phyloP scores from a whole-genome alignment of 1,140 invertebrate genomes.

The Philotrypesis tridentata region DNA sequence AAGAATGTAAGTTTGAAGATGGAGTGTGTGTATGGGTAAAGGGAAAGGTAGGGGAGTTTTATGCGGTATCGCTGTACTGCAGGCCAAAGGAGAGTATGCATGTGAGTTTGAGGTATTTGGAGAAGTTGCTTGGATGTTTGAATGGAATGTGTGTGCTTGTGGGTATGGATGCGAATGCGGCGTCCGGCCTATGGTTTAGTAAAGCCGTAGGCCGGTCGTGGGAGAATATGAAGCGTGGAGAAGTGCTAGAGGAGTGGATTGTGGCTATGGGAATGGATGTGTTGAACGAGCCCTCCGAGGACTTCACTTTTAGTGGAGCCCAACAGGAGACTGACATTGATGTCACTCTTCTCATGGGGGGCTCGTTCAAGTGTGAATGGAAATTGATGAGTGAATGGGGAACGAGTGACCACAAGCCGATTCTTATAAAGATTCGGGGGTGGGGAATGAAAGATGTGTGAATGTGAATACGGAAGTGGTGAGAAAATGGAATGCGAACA shows the following conservation, averaged over 20 bases:
- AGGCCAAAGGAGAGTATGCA: constrained; percentile 8
- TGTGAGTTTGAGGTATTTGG: constrained; percentile 23
- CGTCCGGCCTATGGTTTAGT: constrained; percentile 48
- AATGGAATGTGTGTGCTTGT: constrained; percentile 20
- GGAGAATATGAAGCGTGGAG: neutral
- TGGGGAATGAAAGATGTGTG: neutral
- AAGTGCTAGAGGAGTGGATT: neutral
- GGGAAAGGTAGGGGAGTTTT: constrained; percentile 33
- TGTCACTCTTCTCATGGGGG: constrained; percentile 19
- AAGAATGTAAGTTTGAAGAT: constrained; percentile 47
- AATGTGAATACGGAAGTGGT: neutral
- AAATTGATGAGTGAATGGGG: neutral
- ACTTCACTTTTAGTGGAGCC: constrained; percentile 42
- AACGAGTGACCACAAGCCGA: constrained; percentile 30
- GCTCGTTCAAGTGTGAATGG: neutral
- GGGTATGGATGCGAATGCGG: constrained; percentile 49
- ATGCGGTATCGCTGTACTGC: constrained; percentile 46
- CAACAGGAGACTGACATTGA: constrained; percentile 43
- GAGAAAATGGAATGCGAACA: neutral
- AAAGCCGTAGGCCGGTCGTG: neutral
- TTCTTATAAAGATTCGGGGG: neutral
- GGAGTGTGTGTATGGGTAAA: constrained; percentile 46
- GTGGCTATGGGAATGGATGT: constrained; percentile 4
- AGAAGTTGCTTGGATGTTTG: constrained; percentile 8
- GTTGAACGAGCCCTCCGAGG: constrained; percentile 35